phyloP scores from a whole-genome alignment of 2,113 vertebrate genomes.

The Eulemur rufifrons region DNA sequence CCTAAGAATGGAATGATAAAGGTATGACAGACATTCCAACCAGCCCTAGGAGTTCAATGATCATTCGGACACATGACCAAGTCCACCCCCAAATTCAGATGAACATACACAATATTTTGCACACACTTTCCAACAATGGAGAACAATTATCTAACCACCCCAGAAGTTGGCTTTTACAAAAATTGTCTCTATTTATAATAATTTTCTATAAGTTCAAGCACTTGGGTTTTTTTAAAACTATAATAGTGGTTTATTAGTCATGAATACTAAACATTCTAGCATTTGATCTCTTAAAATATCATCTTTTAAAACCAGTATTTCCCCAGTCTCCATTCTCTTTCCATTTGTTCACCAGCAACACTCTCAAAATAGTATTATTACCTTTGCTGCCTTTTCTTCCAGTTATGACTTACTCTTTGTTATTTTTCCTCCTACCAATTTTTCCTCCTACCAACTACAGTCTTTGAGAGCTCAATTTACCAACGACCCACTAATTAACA shows the following conservation, averaged over 20 bases:
- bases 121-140: not conserved
- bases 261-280: not conserved
- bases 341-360: not conserved
- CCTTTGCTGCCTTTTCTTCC: not conserved
- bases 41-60: not conserved
- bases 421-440: conserved; percentile 60
- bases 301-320: not conserved
- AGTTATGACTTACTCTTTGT: conserved; percentile 15
- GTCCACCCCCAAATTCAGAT: not conserved
- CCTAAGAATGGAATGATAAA: not conserved
- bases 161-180: not conserved
- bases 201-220: not conserved
- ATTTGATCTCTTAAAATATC: not conserved
- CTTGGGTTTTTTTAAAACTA: not conserved
- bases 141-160: not conserved
- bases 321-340: not conserved
- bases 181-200: not conserved
- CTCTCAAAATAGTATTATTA: not conserved
- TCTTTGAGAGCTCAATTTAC: conserved; percentile 55
- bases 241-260: not conserved
- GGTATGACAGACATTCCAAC: not conserved
- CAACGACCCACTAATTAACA: conserved; percentile 70
- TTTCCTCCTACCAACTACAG: conserved; percentile 1
- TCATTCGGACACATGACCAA: not conserved
- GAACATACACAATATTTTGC: not conserved